Base-by-base conservation (phyloP, 2,797 vertebrate genomes). In the Scleropages formosus region DNA sequence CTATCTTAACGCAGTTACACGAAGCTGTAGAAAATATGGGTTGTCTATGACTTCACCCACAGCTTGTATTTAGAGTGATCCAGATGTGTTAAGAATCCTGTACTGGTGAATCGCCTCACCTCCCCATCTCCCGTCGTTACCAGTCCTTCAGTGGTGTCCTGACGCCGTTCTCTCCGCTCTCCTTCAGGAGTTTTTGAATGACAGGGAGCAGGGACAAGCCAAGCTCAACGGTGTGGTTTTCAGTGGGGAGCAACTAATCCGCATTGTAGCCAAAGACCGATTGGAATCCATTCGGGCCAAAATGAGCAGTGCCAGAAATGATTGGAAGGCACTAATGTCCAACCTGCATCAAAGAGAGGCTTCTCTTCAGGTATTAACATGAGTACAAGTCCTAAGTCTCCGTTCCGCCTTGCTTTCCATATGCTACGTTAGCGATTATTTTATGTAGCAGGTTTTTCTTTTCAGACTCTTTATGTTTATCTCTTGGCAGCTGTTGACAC, bases 281-380 rank as follows among this genome's bases (percentile, higher is more conserved):
- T 90, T 86, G 0, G 90, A 95, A 64, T 80, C 86, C 8, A 80
- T 95, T 75, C 91, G 82, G 61, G 87, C 86, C 64, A 97, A 97
- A 88, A 88, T 87, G 70, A 81, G 81, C 80, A 81, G 85, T 0
- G 91, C 94, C 76, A 94, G 92, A 88, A 95, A 94, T 70, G 95
- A 98, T 1, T 98, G 95, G 95, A 98, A 95, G 80, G 92, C 86
- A 9, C 91, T 98, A 61, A 90, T 96, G 84, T 87, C 94, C 26
- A 94, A 84, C n/a, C 91, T 98, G 49, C 94, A 95, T 86, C 93
- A 87, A 79, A 95, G 95, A 84, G 95, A 96, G 85, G 91, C 91
- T 11, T 78, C 85, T 22, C 82, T 98, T 39, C 95, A 96, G 89
- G 96, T 97, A 88, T 80, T 78, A 39, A 68, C 22, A 67, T 49